Conservation (phyloP, 1,140 invertebrate genomes). For the Stegodyphus mimosarum region DNA sequence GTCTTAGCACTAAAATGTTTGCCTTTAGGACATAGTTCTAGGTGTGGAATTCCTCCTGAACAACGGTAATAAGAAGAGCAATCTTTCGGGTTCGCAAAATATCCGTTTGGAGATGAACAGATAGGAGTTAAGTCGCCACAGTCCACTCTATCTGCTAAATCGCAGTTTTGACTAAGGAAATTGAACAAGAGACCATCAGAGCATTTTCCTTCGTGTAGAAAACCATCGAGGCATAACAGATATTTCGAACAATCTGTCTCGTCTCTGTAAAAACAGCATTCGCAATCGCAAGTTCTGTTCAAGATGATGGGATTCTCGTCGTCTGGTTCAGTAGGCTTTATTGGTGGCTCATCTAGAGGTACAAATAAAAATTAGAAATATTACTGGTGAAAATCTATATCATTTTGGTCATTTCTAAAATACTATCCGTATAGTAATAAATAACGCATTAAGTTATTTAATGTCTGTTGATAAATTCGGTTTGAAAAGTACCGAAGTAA, state of each 20-base stretch:
- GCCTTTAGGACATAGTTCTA: constrained; percentile 62
- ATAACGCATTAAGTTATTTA: no score
- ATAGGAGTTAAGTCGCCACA: not conserved
- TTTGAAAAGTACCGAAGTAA: no score
- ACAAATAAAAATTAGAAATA: no score
- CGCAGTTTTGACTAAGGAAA: constrained; percentile 8
- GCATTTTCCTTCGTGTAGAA: constrained; percentile 4
- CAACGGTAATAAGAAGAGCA: constrained; percentile 63
- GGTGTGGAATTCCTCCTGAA: constrained; percentile 61
- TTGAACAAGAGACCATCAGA: constrained; percentile 16
- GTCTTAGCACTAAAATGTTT: constrained; percentile 62
- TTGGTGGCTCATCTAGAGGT: not conserved
- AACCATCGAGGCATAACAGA: constrained; percentile 11
- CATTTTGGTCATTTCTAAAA: no score
- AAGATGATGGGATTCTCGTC: not conserved
- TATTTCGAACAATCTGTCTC: constrained; percentile 14
- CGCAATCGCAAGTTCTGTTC: constrained; percentile 4
- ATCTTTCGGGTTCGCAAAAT: constrained; percentile 28
- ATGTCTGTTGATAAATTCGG: no score
- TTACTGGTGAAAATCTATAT: no score
- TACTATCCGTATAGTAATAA: no score
- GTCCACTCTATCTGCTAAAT: not conserved
- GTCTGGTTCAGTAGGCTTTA: not conserved
- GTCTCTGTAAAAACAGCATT: constrained; percentile 1
- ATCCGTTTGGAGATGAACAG: constrained; percentile 16